Conservation (phyloP, 35 echinoderm and acorn worm genomes). For the Chiridota heheva region DNA sequence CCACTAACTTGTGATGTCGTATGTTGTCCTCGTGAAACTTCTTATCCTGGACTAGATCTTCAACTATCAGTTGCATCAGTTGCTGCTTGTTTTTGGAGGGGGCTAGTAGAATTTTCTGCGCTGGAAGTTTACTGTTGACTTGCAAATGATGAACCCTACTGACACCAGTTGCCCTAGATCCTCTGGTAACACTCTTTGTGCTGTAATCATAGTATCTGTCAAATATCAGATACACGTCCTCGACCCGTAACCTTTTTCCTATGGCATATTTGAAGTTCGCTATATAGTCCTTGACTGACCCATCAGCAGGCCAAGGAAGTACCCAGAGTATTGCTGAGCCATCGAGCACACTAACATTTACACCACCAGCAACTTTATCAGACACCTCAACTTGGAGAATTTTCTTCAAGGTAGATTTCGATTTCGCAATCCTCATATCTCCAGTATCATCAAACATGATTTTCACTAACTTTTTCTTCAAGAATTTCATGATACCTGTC, state of each 20-base stretch:
- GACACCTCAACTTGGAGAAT: slow-evolving; percentile 21
- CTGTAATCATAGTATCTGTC: slow-evolving; percentile 56
- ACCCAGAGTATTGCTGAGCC: slow-evolving; percentile 44
- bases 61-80: slow-evolving; percentile 40
- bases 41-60: background rate
- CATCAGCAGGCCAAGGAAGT: slow-evolving; percentile 37
- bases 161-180: slow-evolving; percentile 36
- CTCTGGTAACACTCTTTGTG: slow-evolving; percentile 43
- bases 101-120: slow-evolving; percentile 45
- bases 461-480: too few relatives aligned
- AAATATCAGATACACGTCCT: slow-evolving; percentile 51
- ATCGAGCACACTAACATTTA: slow-evolving; percentile 58
- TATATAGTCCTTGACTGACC: slow-evolving; percentile 18
- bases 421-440: slow-evolving; percentile 47
- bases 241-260: background rate
- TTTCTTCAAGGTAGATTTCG: slow-evolving; percentile 54
- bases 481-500: too few relatives aligned
- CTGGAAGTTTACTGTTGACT: slow-evolving; percentile 18
- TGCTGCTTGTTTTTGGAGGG: slow-evolving; percentile 46
- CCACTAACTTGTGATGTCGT: slow-evolving; percentile 21
- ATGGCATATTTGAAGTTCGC: slow-evolving; percentile 39
- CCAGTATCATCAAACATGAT: slow-evolving; percentile 42
- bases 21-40: background rate
- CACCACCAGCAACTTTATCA: background rate
- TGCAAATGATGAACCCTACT: slow-evolving; percentile 33